A percentile compares a stretch with the other conserved stretches of the same genome.
phyloP scores from a whole-genome alignment of 1,140 invertebrate species.

The Paraescarpia echinospica region DNA sequence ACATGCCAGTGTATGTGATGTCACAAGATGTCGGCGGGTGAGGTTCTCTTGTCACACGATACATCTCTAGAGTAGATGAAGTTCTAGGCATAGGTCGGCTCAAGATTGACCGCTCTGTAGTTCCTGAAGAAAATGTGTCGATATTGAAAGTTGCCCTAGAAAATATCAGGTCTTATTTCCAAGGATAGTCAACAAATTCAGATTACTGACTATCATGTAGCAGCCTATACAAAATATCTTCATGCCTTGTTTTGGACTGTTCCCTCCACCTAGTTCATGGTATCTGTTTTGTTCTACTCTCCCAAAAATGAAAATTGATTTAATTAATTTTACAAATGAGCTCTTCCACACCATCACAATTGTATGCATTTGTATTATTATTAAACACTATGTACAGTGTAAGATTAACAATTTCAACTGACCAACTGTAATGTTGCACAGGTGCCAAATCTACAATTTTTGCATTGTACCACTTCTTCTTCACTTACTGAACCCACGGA shows the following conservation, averaged over 20 bases:
- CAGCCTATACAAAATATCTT: neutral
- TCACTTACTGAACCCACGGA: no score
- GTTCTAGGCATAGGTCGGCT: neutral
- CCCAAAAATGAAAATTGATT: no score
- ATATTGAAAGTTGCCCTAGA: neutral
- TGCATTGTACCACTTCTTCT: no score
- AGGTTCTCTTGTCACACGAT: neutral
- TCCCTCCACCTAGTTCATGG: neutral
- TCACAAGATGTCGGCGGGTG: neutral
- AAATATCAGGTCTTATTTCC: neutral
- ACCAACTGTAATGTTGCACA: no score
- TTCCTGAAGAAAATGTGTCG: neutral
- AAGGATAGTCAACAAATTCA: neutral
- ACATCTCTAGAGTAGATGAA: neutral
- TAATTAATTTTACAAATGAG: no score
- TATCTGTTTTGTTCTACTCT: no score
- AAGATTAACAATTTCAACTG: no score
- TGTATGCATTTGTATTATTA: no score
- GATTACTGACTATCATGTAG: neutral
- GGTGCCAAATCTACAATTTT: no score
- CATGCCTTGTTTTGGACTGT: neutral
- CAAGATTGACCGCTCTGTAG: neutral
- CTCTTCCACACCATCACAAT: no score
- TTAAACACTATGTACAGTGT: no score
- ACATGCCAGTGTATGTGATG: neutral